Conservation (phyloP, 1,140 invertebrate genomes). For the Papilio xuthus region DNA sequence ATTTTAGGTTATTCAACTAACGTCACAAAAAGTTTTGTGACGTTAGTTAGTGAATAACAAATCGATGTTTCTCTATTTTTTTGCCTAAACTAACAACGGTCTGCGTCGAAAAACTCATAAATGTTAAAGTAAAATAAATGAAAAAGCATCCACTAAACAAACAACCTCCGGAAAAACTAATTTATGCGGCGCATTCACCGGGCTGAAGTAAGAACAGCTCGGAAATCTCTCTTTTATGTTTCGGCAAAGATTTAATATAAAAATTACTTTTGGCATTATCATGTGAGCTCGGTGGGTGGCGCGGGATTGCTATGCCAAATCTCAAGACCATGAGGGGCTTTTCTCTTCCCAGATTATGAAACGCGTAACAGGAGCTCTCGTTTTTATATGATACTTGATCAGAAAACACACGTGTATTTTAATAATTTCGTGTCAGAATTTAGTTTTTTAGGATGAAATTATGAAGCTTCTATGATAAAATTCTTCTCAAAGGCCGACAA, state of each 20-base stretch:
- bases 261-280: constrained; percentile 78
- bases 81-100: constrained; percentile 47
- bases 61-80: constrained; percentile 50
- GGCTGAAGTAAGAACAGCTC: constrained; percentile 62
- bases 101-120: constrained; percentile 74
- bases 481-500: too few species aligned
- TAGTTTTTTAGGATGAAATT: not conserved
- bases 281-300: constrained; percentile 66
- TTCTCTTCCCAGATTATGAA: constrained; percentile 69
- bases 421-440: not conserved
- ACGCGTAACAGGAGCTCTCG: constrained; percentile 70
- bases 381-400: constrained; percentile 53
- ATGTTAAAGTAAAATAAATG: constrained; percentile 75
- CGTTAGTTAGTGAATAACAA: constrained; percentile 45
- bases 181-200: constrained; percentile 73
- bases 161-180: constrained; percentile 79
- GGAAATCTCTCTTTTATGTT: constrained; percentile 78
- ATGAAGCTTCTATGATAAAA: not conserved
- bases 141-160: constrained; percentile 72
- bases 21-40: constrained; percentile 3
- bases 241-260: constrained; percentile 78
- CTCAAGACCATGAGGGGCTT: constrained; percentile 62
- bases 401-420: constrained; percentile 36
- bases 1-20: too few species aligned
- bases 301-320: constrained; percentile 58